Evolutionary conservation across 2,888 invertebrate species (phyloP).

Genomic region (Baccha elongata): DNA sequence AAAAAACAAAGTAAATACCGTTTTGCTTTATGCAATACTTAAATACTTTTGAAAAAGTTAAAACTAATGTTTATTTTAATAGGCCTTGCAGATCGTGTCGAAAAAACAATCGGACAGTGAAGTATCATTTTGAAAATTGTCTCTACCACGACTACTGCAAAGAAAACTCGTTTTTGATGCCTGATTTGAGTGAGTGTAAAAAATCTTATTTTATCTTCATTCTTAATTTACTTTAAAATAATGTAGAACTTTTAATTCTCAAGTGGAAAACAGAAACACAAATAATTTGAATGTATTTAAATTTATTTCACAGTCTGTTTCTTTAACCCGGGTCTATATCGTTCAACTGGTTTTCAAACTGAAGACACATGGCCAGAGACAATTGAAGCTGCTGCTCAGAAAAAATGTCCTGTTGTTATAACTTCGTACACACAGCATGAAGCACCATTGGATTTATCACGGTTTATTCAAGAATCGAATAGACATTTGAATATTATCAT

Average conservation of each 20-base stretch:
- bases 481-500: constrained; percentile 83
- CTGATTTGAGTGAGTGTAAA: constrained; percentile 85
- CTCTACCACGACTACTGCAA: constrained; percentile 84
- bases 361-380: constrained; percentile 87
- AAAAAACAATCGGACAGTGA: constrained; percentile 83
- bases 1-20: constrained; percentile 83
- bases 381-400: constrained; percentile 84
- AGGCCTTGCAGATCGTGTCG: constrained; percentile 84
- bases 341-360: constrained; percentile 86
- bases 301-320: constrained; percentile 85
- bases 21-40: not conserved
- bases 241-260: too few relatives aligned
- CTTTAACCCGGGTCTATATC: constrained; percentile 88
- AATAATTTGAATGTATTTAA: too few relatives aligned
- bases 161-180: constrained; percentile 81
- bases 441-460: constrained; percentile 85
- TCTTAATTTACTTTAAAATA: too few relatives aligned
- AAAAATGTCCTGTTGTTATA: constrained; percentile 85
- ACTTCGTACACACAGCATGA: constrained; percentile 88
- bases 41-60: not conserved
- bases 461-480: constrained; percentile 84
- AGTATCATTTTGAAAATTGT: constrained; percentile 83
- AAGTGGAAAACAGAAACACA: too few relatives aligned
- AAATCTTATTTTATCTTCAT: too few relatives aligned
- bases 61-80: constrained; percentile 39